Evolutionary conservation across 30 jellyfish, hydroid and myxozoan species (phyloP).

Genomic region (Rhopilema esculentum): DNA sequence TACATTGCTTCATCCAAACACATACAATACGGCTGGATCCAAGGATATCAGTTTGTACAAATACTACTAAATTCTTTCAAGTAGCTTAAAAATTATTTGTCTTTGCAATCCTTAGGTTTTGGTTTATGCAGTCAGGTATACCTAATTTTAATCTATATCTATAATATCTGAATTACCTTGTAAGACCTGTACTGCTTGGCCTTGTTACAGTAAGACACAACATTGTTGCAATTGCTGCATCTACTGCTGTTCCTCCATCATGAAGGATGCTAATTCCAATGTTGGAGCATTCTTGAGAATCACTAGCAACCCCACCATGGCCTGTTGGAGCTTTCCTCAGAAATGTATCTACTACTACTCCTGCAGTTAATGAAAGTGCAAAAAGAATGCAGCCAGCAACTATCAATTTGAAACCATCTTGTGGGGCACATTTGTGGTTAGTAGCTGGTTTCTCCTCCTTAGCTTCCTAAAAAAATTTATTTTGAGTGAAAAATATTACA

Average conservation of each 20-base stretch:
- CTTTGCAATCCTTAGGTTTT: too few species aligned
- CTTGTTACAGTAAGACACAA: slow-evolving; percentile 57
- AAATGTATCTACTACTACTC: slow-evolving; percentile 64
- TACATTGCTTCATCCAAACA: too few species aligned
- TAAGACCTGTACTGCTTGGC: slow-evolving; percentile 64
- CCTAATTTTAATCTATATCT: background rate
- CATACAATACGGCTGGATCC: too few species aligned
- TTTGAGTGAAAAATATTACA: too few species aligned
- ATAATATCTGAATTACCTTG: slow-evolving; percentile 37
- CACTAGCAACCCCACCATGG: slow-evolving; percentile 84
- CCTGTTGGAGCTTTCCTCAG: slow-evolving; percentile 68
- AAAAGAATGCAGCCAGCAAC: slow-evolving; percentile 79
- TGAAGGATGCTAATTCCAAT: slow-evolving; percentile 54
- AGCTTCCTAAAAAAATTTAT: slow-evolving; percentile 10
- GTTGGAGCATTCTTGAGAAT: slow-evolving; percentile 64
- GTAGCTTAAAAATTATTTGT: too few species aligned
- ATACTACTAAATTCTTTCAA: too few species aligned
- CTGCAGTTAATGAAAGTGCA: slow-evolving; percentile 68
- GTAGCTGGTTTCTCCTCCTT: slow-evolving; percentile 2
- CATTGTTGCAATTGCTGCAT: slow-evolving; percentile 71
- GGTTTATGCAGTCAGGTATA: background rate
- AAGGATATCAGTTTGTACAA: too few species aligned
- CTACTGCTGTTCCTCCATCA: slow-evolving; percentile 70
- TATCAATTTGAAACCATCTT: slow-evolving; percentile 77
- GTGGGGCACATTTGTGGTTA: slow-evolving; percentile 25